Conservation (phyloP, 1,140 invertebrate species). For the Drosophila miranda region DNA sequence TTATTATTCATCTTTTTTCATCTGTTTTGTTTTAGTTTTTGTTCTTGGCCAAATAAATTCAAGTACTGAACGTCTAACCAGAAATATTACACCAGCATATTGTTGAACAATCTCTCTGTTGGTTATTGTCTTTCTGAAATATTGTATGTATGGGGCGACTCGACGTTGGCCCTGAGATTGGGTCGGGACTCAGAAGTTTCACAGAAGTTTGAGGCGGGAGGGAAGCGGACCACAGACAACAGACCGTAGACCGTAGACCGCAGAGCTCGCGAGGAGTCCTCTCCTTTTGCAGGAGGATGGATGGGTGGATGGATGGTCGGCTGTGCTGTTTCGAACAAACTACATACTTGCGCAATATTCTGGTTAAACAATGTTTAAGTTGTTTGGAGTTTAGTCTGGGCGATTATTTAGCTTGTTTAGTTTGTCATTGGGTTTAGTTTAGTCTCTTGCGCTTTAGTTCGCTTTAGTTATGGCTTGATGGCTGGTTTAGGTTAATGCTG, state of each 20-base stretch:
- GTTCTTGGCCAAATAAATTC: slow-evolving; percentile 78
- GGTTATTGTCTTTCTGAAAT: slow-evolving; percentile 74
- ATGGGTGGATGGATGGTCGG: too few species aligned
- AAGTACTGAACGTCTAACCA: slow-evolving; percentile 82
- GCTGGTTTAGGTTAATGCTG: slow-evolving; percentile 43
- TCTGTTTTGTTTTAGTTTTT: slow-evolving; percentile 17
- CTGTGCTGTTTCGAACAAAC: slow-evolving; percentile 69
- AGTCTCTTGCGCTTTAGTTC: slow-evolving; percentile 51
- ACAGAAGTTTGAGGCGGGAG: background rate
- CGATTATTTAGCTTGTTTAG: slow-evolving; percentile 64
- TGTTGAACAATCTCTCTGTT: slow-evolving; percentile 77
- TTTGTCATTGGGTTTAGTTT: slow-evolving; percentile 34
- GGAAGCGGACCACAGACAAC: slow-evolving; percentile 43
- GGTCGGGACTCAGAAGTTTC: background rate
- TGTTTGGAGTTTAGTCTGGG: slow-evolving; percentile 69
- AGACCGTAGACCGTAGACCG: slow-evolving; percentile 14
- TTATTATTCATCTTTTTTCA: slow-evolving; percentile 15
- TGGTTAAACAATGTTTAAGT: slow-evolving; percentile 74
- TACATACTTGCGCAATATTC: slow-evolving; percentile 82
- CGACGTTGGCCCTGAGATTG: slow-evolving; percentile 8
- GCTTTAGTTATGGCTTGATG: slow-evolving; percentile 35
- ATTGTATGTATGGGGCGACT: slow-evolving; percentile 26
- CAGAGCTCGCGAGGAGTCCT: slow-evolving; percentile 11
- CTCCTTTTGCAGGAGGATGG: background rate
- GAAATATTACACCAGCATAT: slow-evolving; percentile 82